Conservation (phyloP, 2,888 invertebrate genomes). For the Zygaena filipendulae region DNA sequence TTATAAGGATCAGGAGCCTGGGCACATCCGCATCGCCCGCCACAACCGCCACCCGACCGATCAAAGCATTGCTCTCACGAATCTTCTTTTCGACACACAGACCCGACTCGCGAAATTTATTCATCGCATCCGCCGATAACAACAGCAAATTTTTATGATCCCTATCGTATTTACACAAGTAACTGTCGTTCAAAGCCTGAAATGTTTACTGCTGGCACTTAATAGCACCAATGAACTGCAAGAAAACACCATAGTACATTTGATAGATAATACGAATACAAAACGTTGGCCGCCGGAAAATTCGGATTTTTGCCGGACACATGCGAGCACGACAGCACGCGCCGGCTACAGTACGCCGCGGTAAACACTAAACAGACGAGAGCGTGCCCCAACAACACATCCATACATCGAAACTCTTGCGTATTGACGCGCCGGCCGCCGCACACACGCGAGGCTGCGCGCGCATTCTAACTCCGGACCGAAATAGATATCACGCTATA, state of each 20-base stretch:
- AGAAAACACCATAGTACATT: constrained; percentile 50
- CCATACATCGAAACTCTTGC: constrained; percentile 30
- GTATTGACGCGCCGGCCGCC: constrained; percentile 22
- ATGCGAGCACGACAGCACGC: constrained; percentile 75
- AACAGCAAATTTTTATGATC: constrained; percentile 53
- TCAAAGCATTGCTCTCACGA: constrained; percentile 63
- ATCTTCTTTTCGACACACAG: constrained; percentile 63
- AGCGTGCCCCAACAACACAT: constrained; percentile 54
- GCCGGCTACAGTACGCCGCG: constrained; percentile 64
- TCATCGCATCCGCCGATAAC: constrained; percentile 67
- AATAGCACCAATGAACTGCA: constrained; percentile 48
- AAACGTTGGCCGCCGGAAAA: constrained; percentile 51
- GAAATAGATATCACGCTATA: constrained; percentile 58
- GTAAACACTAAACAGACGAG: constrained; percentile 70
- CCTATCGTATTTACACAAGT: constrained; percentile 42
- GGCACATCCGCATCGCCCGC: constrained; percentile 47
- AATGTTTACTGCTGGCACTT: constrained; percentile 44
- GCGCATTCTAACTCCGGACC: constrained; percentile 44
- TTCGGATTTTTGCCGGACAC: constrained; percentile 39
- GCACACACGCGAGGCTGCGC: constrained; percentile 29
- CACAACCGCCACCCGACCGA: constrained; percentile 53
- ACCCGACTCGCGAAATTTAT: constrained; percentile 65
- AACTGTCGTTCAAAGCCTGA: constrained; percentile 25
- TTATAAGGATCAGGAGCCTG: constrained; percentile 32
- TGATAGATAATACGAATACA: too few relatives aligned